Evolutionary conservation across 2,797 vertebrate genomes (phyloP).

Genomic region (Hephaestus fuliginosus): DNA sequence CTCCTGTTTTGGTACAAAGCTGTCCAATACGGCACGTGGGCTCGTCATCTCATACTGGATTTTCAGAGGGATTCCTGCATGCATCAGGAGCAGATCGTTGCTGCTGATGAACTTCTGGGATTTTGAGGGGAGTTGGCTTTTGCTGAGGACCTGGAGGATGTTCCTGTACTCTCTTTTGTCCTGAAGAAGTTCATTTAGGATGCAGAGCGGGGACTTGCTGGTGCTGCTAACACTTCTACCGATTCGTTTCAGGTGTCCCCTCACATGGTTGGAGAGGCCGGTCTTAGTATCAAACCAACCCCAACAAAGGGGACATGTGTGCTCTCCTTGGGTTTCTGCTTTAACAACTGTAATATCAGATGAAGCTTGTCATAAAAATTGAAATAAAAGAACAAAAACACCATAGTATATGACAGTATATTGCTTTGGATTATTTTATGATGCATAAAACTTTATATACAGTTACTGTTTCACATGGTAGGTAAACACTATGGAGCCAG

Average conservation of each 20-base stretch:
- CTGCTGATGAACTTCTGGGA: conserved; percentile 89
- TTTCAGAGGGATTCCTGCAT: conserved; percentile 89
- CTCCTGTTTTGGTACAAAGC: conserved; percentile 71
- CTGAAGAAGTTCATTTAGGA: conserved; percentile 93
- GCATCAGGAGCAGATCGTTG: conserved; percentile 87
- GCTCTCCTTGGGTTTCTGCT: conserved; percentile 90
- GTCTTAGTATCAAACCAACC: conserved; percentile 96
- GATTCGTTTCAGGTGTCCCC: conserved; percentile 94
- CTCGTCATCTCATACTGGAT: conserved; percentile 83
- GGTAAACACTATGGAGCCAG: too few species aligned
- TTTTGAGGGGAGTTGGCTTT: conserved; percentile 86
- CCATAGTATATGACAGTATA: not conserved
- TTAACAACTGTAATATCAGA: conserved; percentile 85
- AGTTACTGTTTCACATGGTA: not conserved
- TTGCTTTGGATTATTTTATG: not conserved
- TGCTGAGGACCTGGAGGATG: conserved; percentile 89
- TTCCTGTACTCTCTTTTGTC: conserved; percentile 90
- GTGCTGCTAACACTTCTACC: conserved; percentile 90
- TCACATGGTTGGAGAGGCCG: conserved; percentile 95
- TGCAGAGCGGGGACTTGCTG: conserved; percentile 92
- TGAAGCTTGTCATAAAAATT: conserved; percentile 17
- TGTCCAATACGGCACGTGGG: conserved; percentile 6
- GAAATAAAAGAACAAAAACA: conserved; percentile 12
- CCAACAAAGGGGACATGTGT: conserved; percentile 92
- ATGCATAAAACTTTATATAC: not conserved